phyloP scores from a whole-genome alignment of 2,888 invertebrate species.

The Polymixis lichenea region DNA sequence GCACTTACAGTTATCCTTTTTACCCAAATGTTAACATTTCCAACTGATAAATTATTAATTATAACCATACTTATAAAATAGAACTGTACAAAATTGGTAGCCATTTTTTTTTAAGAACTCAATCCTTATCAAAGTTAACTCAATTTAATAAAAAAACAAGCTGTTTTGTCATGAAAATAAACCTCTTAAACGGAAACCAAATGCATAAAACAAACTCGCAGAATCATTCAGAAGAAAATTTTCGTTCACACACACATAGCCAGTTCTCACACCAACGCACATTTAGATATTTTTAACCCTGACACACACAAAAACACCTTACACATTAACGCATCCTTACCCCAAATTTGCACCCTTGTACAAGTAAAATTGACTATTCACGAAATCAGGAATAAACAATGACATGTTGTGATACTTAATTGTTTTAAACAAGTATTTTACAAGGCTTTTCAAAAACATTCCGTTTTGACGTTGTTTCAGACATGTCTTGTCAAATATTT shows the following conservation, averaged over 20 bases:
- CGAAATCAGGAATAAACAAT: neutral
- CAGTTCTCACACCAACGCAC: neutral
- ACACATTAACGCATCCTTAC: neutral
- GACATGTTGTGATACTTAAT: neutral
- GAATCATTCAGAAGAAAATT: conserved; percentile 15
- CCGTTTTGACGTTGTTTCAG: neutral
- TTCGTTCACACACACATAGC: conserved; percentile 8
- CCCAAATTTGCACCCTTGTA: neutral
- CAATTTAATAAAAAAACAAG: conserved; percentile 20
- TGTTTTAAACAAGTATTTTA: neutral
- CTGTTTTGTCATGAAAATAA: conserved; percentile 24
- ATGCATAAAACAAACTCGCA: conserved; percentile 4
- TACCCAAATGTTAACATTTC: too few relatives aligned
- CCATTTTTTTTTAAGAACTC: neutral
- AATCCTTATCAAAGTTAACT: neutral
- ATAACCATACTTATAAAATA: too few relatives aligned
- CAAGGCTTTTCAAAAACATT: neutral
- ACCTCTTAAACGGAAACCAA: conserved; percentile 12
- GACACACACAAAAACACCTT: neutral
- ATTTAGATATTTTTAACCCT: neutral
- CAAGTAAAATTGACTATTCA: neutral
- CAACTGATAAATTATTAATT: too few relatives aligned
- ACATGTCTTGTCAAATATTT: neutral
- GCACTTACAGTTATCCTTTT: too few relatives aligned
- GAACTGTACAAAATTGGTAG: neutral